Evolutionary conservation across 1,140 invertebrate genomes (phyloP).

Genomic region (Aphelenchoides avenae): DNA sequence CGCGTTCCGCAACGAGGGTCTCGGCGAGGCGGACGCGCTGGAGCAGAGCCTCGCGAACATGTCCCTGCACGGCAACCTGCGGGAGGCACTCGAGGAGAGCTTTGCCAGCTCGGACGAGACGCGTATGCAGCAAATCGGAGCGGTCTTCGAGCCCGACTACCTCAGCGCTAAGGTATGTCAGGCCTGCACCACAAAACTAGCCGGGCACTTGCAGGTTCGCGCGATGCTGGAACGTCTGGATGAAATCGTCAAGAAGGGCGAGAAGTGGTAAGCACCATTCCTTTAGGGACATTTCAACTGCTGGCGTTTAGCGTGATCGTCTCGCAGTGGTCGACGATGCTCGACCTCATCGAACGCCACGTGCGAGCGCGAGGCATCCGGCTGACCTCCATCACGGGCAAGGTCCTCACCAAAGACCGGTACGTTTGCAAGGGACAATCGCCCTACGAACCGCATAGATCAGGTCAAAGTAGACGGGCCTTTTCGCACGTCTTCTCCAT

Average conservation of each 20-base stretch:
- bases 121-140: not conserved
- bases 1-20: slow-evolving; percentile 45
- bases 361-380: slow-evolving; percentile 14
- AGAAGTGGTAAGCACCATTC: slow-evolving; percentile 37
- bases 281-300: no score
- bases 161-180: slow-evolving; percentile 31
- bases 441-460: no score
- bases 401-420: slow-evolving; percentile 28
- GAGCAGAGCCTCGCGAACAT: slow-evolving; percentile 28
- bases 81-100: slow-evolving; percentile 3
- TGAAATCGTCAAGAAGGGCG: slow-evolving; percentile 18
- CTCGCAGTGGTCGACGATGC: slow-evolving; percentile 36
- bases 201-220: not conserved
- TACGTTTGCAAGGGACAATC: no score
- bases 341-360: slow-evolving; percentile 34
- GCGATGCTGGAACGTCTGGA: slow-evolving; percentile 23
- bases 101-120: not conserved
- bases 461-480: no score
- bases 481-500: no score
- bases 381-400: slow-evolving; percentile 37
- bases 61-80: slow-evolving; percentile 14
- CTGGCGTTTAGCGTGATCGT: slow-evolving; percentile 44
- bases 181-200: not conserved
- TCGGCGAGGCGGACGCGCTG: slow-evolving; percentile 30
- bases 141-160: slow-evolving; percentile 25